Evolutionary conservation across 2,888 invertebrate genomes (phyloP).

Genomic region (Scaptomyza cyrtandrae): DNA sequence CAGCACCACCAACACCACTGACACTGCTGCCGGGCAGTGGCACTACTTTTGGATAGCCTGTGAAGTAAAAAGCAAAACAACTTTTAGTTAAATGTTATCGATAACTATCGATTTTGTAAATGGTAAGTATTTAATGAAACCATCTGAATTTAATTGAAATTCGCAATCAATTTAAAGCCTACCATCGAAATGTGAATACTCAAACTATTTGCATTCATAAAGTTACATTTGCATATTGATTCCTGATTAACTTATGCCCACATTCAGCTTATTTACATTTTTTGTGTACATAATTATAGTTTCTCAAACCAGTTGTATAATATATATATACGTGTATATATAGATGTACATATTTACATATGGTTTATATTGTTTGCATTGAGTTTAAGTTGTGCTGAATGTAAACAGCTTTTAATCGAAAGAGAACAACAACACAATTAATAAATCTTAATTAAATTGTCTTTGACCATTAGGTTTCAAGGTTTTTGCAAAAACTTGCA

Average conservation of each 20-base stretch:
- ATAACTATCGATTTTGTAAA: not conserved
- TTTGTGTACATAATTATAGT: not conserved
- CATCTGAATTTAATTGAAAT: not conserved
- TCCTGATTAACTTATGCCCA: not conserved
- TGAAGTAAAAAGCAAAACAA: not conserved
- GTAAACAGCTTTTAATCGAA: conserved; percentile 2
- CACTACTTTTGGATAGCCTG: conserved; percentile 90
- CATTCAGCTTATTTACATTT: no score
- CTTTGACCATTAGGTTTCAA: conserved; percentile 20
- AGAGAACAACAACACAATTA: not conserved
- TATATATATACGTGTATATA: not conserved
- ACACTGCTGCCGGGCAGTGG: conserved; percentile 88
- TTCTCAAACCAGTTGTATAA: not conserved
- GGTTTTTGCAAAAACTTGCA: conserved; percentile 2
- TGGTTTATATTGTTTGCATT: not conserved
- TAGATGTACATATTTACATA: not conserved
- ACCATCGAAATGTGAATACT: not conserved
- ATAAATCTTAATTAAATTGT: conserved; percentile 2
- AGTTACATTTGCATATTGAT: not conserved
- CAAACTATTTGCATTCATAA: not conserved
- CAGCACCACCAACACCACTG: conserved; percentile 83
- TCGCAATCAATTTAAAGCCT: not conserved
- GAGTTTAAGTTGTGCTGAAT: not conserved
- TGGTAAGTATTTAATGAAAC: no score
- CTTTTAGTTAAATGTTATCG: not conserved